These are phyloP conservation scores for Amphiprion ocellaris DNA, from an alignment of 2,113 vertebrate genomes.

Conservation along the genomic window DNA sequence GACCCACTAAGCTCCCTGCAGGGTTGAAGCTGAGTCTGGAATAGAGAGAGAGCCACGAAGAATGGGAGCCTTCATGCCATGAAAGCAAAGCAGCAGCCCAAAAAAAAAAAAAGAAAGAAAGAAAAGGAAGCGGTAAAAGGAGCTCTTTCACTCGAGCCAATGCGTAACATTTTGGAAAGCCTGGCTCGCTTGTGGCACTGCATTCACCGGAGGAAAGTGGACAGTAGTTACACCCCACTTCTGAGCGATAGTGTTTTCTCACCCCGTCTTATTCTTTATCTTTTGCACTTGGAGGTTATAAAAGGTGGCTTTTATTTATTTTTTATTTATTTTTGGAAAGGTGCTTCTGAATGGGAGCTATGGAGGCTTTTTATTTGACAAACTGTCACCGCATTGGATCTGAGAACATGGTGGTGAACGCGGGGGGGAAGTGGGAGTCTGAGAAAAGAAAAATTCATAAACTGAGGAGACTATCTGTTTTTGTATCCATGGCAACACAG, in stretches of 20 bases:
- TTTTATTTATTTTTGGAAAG: conserved; percentile 4
- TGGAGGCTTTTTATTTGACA: conserved; percentile 71
- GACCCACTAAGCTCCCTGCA: conserved; percentile 58
- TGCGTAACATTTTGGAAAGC: conserved; percentile 64
- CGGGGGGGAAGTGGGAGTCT: conserved; percentile 23
- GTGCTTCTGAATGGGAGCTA: conserved; percentile 49
- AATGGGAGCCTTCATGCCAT: conserved; percentile 69
- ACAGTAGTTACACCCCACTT: conserved; percentile 60
- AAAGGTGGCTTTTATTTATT: conserved; percentile 48
- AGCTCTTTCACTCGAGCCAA: conserved; percentile 65
- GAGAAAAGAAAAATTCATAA: conserved; percentile 53
- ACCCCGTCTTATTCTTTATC: conserved; percentile 53
- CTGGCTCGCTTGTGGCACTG: conserved; percentile 44
- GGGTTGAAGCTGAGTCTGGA: conserved; percentile 55
- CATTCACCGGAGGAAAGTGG: conserved; percentile 60
- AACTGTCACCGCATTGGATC: conserved; percentile 60
- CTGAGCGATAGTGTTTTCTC: conserved; percentile 33
- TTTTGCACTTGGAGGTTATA: conserved; percentile 53
- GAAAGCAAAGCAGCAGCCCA: conserved; percentile 56
- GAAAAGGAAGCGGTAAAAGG: conserved; percentile 52
- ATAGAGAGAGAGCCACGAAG: conserved; percentile 65
- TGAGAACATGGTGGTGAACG: conserved; percentile 42
- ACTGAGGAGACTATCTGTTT: conserved; percentile 61
- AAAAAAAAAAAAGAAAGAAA: background rate
- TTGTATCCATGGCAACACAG: conserved; percentile 77